Evolutionary conservation across 2,113 vertebrate genomes (phyloP), one percentile per base, ranked within the genome.

Genomic region (Pollimyrus isidori): DNA sequence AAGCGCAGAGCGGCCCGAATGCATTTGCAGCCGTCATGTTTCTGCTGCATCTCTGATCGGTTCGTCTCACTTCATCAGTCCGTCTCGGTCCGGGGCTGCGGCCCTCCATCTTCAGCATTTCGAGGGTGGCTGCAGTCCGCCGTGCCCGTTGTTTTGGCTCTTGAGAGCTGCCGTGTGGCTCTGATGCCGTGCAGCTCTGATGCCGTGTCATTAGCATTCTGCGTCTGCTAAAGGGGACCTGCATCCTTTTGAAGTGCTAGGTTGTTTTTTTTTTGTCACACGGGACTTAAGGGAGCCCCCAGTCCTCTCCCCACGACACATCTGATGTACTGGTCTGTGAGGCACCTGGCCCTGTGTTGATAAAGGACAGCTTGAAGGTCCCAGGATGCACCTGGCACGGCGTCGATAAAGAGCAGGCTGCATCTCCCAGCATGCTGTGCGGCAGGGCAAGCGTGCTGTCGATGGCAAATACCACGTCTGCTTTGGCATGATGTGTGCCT

Each of bases 331-430:
- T 19, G 85, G 48, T 69, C 85, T 69, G 50, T 45, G 23, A 45
- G 56, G 86, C 46, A 87, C 89, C 65, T 80, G 65, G 89, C 65
- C 86, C 42, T 62, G 69, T 76, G 48, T 30, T 45, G 89, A 90
- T 87, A 82, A 87, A 45, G 86, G 86, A 90, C 69, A 56, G 86
- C 89, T 62, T 69, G 48, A 62, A 48, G 42, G 69, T 88, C 86
- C 89, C 89, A 90, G 73, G 69, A 82, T 88, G 86, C 52, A 88
- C 50, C 89, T 90, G 86, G 86, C 50, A 65, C 30, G 3, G n/a
- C 5, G 39, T 58, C 85, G 89, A 88, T 88, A 88, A 90, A 80
- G 30, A 42, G 3, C 48, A 26, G 86, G 35, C 65, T 45, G 58
- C 46, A 87, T 39, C 65, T 76, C 89, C 89, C 86, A 53, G 89